Base-by-base conservation (phyloP, 2,888 invertebrate species). In the Drosophila lutescens region DNA sequence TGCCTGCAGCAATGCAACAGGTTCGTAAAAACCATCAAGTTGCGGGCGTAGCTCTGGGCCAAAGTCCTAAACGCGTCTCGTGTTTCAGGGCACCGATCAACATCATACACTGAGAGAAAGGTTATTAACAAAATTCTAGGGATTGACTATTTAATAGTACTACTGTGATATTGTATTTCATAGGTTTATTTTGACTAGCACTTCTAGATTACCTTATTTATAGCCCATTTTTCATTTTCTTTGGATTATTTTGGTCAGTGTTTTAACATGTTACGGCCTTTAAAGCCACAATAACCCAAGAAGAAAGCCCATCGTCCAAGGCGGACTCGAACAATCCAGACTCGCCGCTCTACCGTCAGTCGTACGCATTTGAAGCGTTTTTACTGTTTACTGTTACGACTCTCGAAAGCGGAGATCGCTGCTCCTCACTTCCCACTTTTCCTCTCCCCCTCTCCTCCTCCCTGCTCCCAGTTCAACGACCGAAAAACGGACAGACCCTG, bases 381-480 rank as follows among this genome's bases (percentile, higher is more conserved):
- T 51, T 61, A 72, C 70, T 70, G 70, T 87, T 88, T 88, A 83
- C 82, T 79, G 82, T 83, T 83, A 82, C 76, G 71, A 79, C 63
- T 66, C 82, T 79, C 68, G 61, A 77, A 79, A 86, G 74, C 78
- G 51, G 63, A 82, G 86, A 87, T 88, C 74, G 76, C 55, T 15
- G 53, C 53, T 55, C 57, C 44, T 56, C 55, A 55, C 41, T 38
- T 43, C 55, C 32, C 60, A 62, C 72, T 56, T 36, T 34, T 38
- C 62, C 66, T 2, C 26, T 26, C 56, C 47, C 12, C 38, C 50
- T 4, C 59, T 15, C 34, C 46, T 57, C 49, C n/a, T 47, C 58
- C 58, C 54, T 53, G 36, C 41, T 32, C 53, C 43, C 83, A 62
- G 83, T 83, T 83, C 88, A 83, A 74, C 83, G 88, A 83, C 83